Base-by-base conservation (phyloP, 2,888 invertebrate species). In the Augiades crinisus region DNA sequence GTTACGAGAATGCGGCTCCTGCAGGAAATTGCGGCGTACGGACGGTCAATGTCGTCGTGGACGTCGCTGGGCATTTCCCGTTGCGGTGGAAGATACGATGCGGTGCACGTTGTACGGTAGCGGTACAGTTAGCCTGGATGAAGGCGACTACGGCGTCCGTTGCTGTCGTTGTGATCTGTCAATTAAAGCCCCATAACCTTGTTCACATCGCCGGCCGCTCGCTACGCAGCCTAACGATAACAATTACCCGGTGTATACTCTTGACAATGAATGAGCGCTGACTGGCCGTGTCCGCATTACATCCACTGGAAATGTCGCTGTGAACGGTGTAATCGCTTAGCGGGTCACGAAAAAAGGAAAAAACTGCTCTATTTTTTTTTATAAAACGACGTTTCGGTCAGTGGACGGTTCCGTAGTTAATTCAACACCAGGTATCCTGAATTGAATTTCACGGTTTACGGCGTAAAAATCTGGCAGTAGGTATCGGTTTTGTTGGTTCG, bases 51-150 rank as follows among this genome's bases (percentile, higher is more conserved):
- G 60, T 60, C 59, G 62, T 57, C 47, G 67, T 55, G 58, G 65
- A 62, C 57, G 57, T 60, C 54, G 66, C 64, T 60, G 54, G 68
- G 68, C 67, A 77, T 80, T 84, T 85, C 77, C 79, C 80, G 75
- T 82, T 81, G 81, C 68, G 73, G 71, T 75, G 72, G 66, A 70
- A 65, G 66, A 63, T 68, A 38, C 68, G 67, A 60, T 66, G 65
- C 72, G 69, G 71, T 73, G 70, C 68, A 72, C 75, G 72, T 72
- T 71, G 70, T 75, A 77, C 81, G 75, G 78, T 78, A 77, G 78
- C 76, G 67, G 69, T 82, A 86, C 85, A 81, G 84, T 86, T 86
- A 84, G 61, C 63, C 70, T 71, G 71, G 67, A 77, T 73, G 72
- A 72, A 78, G 72, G 71, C 76, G 70, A 77, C 78, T 81, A 77